A percentile compares a stretch with the other conserved stretches of the same genome.
Evolutionary conservation across 2,888 invertebrate genomes (phyloP).

Genomic region (Lepidocyrtinus sp.): DNA sequence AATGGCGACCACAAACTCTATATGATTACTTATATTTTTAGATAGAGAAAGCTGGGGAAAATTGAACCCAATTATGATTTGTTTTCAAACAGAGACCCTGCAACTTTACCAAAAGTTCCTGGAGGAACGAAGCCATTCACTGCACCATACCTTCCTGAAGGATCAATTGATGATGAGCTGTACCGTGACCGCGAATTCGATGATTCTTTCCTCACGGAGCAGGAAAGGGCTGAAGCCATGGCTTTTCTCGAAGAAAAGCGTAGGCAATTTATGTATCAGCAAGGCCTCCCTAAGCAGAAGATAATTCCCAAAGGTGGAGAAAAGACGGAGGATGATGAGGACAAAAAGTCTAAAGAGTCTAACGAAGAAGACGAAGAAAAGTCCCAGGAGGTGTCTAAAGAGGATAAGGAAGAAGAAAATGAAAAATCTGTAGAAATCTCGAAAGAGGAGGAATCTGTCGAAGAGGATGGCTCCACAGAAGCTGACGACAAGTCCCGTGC

Average conservation of each 20-base stretch:
- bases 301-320: slow-evolving; percentile 23
- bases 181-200: slow-evolving; percentile 34
- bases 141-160: background rate
- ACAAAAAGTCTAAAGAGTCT: slow-evolving; percentile 32
- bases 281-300: slow-evolving; percentile 15
- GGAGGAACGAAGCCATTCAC: slow-evolving; percentile 7
- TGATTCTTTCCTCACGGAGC: slow-evolving; percentile 48
- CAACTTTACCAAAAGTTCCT: slow-evolving; percentile 20
- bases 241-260: slow-evolving; percentile 46
- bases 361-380: slow-evolving; percentile 33
- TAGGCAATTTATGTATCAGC: slow-evolving; percentile 35
- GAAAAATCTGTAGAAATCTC: slow-evolving; percentile 24
- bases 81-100: slow-evolving; percentile 26
- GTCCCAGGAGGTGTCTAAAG: slow-evolving; percentile 27
- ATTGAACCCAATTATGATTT: background rate
- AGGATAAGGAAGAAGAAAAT: slow-evolving; percentile 31
- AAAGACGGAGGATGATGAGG: slow-evolving; percentile 22
- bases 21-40: too few species aligned
- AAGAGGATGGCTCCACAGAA: slow-evolving; percentile 12
- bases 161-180: slow-evolving; percentile 21
- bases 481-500: slow-evolving; percentile 14
- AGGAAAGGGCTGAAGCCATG: slow-evolving; percentile 38
- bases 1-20: too few species aligned
- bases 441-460: slow-evolving; percentile 18
- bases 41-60: too few species aligned